Evolutionary conservation across 2,888 invertebrate genomes (phyloP).

Genomic region (Scaptomyza parva): DNA sequence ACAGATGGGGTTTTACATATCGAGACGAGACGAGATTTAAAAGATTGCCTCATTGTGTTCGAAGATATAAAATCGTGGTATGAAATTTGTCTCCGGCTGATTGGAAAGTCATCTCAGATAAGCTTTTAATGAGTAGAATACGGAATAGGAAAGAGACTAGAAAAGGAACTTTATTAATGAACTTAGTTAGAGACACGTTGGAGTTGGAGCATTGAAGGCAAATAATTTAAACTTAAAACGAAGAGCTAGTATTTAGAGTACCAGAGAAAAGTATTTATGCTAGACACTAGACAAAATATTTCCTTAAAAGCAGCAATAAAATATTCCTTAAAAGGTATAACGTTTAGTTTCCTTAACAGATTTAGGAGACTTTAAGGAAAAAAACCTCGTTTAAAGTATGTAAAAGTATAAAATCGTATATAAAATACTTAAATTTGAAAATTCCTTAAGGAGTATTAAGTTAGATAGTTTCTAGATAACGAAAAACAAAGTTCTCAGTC

Average conservation of each 20-base stretch:
- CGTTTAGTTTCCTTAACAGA: too few species aligned
- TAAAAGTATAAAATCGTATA: too few species aligned
- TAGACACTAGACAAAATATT: not conserved
- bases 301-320: not conserved
- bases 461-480: not conserved
- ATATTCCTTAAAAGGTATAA: not conserved
- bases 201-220: too few species aligned
- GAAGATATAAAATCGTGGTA: not conserved
- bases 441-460: not conserved
- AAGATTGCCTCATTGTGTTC: conserved; percentile 8
- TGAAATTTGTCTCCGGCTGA: not conserved
- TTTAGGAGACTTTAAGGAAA: too few species aligned
- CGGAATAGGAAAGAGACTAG: not conserved
- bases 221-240: too few species aligned
- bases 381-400: too few species aligned
- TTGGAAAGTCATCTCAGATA: not conserved
- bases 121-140: conserved; percentile 1
- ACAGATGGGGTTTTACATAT: too few species aligned
- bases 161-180: not conserved
- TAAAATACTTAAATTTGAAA: too few species aligned
- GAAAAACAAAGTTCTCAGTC: too few species aligned
- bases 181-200: too few species aligned
- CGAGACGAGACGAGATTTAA: not conserved
- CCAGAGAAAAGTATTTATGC: too few species aligned
- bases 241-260: too few species aligned